phyloP scores from a whole-genome alignment of 2,113 vertebrate species.

The Donacobius atricapilla region DNA sequence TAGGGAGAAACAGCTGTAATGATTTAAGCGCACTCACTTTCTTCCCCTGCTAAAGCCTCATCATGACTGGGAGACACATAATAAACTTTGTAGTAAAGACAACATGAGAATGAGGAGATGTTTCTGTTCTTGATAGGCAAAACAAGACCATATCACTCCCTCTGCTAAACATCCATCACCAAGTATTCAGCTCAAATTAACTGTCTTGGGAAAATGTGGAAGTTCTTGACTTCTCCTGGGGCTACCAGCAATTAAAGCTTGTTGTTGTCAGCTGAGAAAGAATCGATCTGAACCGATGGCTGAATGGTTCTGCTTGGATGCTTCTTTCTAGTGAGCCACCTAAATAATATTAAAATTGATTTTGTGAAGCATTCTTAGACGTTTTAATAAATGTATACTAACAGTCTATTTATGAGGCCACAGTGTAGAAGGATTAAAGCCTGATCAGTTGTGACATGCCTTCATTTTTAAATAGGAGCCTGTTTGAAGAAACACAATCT shows the following conservation, averaged over 20 bases:
- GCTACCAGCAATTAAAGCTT: not conserved
- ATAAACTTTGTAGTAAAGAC: not conserved
- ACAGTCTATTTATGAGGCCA: not conserved
- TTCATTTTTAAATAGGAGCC: not conserved
- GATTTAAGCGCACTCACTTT: not conserved
- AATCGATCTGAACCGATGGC: not conserved
- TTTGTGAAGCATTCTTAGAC: not conserved
- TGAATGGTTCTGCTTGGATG: not conserved
- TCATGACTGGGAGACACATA: not conserved
- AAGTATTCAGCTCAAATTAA: not conserved
- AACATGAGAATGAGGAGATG: not conserved
- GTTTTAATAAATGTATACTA: constrained; percentile 9
- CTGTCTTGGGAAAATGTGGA: not conserved
- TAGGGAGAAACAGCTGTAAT: not conserved
- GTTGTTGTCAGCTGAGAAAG: not conserved
- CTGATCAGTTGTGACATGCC: not conserved
- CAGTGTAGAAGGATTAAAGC: constrained; percentile 7
- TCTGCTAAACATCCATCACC: not conserved
- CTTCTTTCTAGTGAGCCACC: not conserved
- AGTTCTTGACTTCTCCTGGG: not conserved
- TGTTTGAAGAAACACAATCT: not conserved
- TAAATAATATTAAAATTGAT: constrained; percentile 31
- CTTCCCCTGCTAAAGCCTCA: not conserved
- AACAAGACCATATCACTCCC: not conserved
- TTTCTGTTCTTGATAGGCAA: not conserved